Base-by-base conservation (phyloP, 1,140 invertebrate species). In the Mactra quadrangularis region DNA sequence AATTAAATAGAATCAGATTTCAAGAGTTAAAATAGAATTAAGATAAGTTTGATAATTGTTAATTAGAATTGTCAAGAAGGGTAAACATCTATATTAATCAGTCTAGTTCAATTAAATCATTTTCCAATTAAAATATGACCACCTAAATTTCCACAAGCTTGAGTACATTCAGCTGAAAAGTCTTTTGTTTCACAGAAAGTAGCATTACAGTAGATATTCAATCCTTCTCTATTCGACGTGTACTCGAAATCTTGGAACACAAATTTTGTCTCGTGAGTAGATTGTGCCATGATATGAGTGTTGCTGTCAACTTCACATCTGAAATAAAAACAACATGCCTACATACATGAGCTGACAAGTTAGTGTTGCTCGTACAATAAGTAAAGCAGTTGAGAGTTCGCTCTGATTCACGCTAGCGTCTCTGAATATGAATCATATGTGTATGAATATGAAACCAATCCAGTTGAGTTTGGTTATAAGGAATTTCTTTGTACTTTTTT, bases 241-340 rank as follows among this genome's bases (percentile, higher is more conserved):
- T 64, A 62, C 25, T 77, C 57, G 47, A 77, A 64, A 45, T 77
- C 74, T 25, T 19, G 57, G 38, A 77, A 77, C 22, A 77, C 27
- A 35, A 77, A 77, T 22, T 31, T 64, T 25, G 74, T 77, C 25
- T 77, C 74, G 31, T 77, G 74, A 7, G 74, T 38, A 19, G 74
- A 77, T 22, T 77, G 74, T 15, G 74, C 62, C 22, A 77, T 64
- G 17, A 62, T 62, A 64, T 77, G 74, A 1, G 74, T 77, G 22
- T 29, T 77, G 11, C 11, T 31, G 74, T 77, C 74, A 2, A 38
- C 33, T 33, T 77, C 74, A 64, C 74, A 77, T 1, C 74, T 77
- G 57, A n/a, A 47, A 50, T n/a, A 15, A 3, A 60, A 6, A 25
- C 6, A 3, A 27, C 4, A 2, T 27, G 55, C 29, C 3, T 25